Percentiles rank a stretch among this genome's conserved stretches.
Conservation (phyloP, 64 coral and sea anemone species). For the Trachythela sp. region DNA sequence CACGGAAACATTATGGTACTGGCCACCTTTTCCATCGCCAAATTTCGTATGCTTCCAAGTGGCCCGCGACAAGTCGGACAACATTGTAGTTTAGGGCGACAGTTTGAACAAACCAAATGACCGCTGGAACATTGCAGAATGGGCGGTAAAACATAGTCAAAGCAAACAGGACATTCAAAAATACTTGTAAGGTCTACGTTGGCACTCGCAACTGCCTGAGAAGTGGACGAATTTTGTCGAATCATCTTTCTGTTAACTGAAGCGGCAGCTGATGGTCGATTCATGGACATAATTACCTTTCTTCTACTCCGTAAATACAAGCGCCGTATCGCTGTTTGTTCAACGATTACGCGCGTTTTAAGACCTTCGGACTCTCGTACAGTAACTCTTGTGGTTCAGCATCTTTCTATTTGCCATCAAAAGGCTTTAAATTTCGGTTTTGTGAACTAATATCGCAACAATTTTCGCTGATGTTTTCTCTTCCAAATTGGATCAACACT, state of each 20-base stretch:
- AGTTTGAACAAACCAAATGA: conserved; percentile 95
- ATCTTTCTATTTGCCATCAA: neutral
- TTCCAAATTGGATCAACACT: neutral
- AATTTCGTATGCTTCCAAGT: conserved; percentile 89
- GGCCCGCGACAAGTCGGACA: conserved; percentile 97
- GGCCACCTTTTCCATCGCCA: conserved; percentile 99
- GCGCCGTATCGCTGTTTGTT: neutral
- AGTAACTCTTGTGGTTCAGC: neutral
- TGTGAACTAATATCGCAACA: neutral
- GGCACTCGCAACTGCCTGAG: conserved; percentile 55
- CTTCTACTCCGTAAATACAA: neutral
- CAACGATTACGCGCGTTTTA: neutral
- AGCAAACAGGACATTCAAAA: conserved; percentile 96
- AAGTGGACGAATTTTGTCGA: conserved; percentile 21
- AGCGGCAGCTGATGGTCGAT: conserved; percentile 51
- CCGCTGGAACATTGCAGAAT: conserved; percentile 96
- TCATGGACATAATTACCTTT: conserved; percentile 22
- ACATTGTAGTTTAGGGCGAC: conserved; percentile 93
- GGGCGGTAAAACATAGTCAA: conserved; percentile 93
- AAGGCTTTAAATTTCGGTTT: neutral
- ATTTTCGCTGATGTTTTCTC: neutral
- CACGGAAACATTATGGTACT: conserved; percentile 93
- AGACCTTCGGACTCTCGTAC: neutral
- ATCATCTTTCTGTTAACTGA: conserved; percentile 47
- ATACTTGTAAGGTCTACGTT: conserved; percentile 98